These are phyloP conservation scores for Oegoconia quadripuncta DNA, from an alignment of 2,888 invertebrate species.

Conservation along the genomic window DNA sequence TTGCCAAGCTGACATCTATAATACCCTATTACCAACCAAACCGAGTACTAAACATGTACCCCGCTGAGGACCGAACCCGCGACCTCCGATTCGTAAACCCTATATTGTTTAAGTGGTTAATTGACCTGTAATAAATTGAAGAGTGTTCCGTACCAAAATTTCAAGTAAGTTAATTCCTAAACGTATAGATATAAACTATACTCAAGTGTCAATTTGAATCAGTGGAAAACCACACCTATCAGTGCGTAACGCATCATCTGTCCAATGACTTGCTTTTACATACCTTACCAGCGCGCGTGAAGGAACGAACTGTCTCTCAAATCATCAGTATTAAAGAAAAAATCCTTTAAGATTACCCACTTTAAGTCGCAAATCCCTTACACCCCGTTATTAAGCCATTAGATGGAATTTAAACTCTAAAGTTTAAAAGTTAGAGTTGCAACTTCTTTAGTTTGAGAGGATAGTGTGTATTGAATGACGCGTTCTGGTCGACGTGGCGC, in stretches of 20 bases:
- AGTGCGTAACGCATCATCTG: slow-evolving; percentile 66
- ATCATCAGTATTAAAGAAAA: not conserved
- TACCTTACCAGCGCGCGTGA: slow-evolving; percentile 60
- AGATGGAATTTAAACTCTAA: not conserved
- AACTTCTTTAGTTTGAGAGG: not conserved
- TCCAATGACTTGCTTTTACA: slow-evolving; percentile 60
- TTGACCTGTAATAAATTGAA: too few species aligned
- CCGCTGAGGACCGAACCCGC: too few species aligned
- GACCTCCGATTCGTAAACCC: too few species aligned
- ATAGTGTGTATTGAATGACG: slow-evolving; percentile 35
- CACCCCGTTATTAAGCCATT: not conserved
- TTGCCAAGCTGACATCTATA: too few species aligned
- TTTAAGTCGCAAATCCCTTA: slow-evolving; percentile 3
- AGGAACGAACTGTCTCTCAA: slow-evolving; percentile 32
- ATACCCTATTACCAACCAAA: too few species aligned
- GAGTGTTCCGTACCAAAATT: too few species aligned
- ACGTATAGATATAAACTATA: too few species aligned
- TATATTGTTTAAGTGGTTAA: too few species aligned
- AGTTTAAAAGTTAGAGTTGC: not conserved
- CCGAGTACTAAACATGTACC: too few species aligned
- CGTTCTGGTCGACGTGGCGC: slow-evolving; percentile 68
- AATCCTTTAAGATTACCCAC: not conserved
- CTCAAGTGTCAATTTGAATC: not conserved
- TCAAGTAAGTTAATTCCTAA: too few species aligned
- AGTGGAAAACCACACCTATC: slow-evolving; percentile 42